Evolutionary conservation across 2,888 invertebrate genomes (phyloP), one percentile per base, ranked within the genome.

Genomic region (Empis stercorea): DNA sequence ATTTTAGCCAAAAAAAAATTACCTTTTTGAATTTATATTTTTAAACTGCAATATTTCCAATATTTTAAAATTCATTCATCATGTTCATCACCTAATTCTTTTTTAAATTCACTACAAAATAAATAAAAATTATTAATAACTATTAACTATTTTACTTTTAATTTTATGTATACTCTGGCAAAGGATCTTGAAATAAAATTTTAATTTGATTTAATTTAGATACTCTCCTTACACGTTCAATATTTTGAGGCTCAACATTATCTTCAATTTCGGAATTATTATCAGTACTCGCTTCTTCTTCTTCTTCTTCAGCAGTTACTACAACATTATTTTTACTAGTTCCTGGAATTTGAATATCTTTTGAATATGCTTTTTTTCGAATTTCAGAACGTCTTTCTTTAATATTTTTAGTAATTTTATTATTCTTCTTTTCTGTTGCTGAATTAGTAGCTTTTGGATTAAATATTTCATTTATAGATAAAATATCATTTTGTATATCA

Each of bases 1-100:
- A 44, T 48, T 51, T 46, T 54, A n/a, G n/a, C n/a, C n/a, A 54
- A 48, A 27, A 27, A 27, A 27, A 27, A 27, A 2, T 27, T 7
- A 20, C 20, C 3, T 3, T 27, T 27, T 9, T 27, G 20, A 20
- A 4, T 20, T 4, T 20, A 20, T 5, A 20, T 20, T 4, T 20
- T 4, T 20, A 20, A 4, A 20, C 5, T 20, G 4, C 20, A 20
- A 20, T 20, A n/a, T 20, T 4, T 20, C 3, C 20, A 20, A 20
- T 27, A 27, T 27, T 20, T 20, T 27, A 7, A 27, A 27, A 7
- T 27, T 27, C 23, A 27, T 20, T 27, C 4, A 27, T 27, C 5
- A 9, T 27, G 4, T 27, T 27, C 7, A 7, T 27, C 23, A 27
- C 23, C 23, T 27, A 27, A 27, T 27, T 27, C 23, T 9, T 27